Conservation (phyloP, 2,113 vertebrate species). For the Pollachius pollachius region DNA sequence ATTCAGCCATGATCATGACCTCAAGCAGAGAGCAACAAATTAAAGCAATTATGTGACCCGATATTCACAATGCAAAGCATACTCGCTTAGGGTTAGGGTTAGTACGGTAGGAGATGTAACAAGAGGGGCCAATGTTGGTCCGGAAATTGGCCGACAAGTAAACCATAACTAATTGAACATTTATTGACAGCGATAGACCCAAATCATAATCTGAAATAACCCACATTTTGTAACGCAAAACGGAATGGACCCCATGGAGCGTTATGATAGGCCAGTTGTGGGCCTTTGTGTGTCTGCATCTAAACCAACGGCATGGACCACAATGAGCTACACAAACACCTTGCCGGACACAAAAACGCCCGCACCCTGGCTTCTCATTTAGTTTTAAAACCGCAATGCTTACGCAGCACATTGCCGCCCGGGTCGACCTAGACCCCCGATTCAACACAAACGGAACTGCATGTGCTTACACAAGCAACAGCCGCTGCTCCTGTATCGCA, state of each 20-base stretch:
- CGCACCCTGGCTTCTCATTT: constrained; percentile 61
- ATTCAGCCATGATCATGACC: too few relatives aligned
- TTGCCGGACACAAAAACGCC: constrained; percentile 60
- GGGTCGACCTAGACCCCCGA: constrained; percentile 60
- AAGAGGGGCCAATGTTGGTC: too few relatives aligned
- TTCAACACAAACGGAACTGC: constrained; percentile 73
- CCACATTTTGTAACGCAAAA: background rate
- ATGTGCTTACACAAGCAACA: constrained; percentile 75
- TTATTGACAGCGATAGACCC: too few relatives aligned
- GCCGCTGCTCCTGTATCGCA: constrained; percentile 37
- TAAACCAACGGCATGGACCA: constrained; percentile 50
- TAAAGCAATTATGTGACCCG: too few relatives aligned
- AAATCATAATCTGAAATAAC: background rate
- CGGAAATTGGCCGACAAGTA: too few relatives aligned
- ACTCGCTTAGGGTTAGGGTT: too few relatives aligned
- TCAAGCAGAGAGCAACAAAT: too few relatives aligned
- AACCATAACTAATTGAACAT: too few relatives aligned
- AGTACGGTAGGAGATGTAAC: too few relatives aligned
- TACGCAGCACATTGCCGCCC: constrained; percentile 66
- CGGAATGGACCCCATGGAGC: too few relatives aligned
- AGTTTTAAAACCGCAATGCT: constrained; percentile 70
- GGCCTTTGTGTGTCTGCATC: constrained; percentile 56
- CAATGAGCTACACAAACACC: constrained; percentile 72
- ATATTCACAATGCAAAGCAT: too few relatives aligned
- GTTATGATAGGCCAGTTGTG: too few relatives aligned